A percentile compares a stretch with the other conserved stretches of the same genome.
phyloP scores from a whole-genome alignment of 2,888 invertebrate genomes.

The Agonopterix alstromeriana region DNA sequence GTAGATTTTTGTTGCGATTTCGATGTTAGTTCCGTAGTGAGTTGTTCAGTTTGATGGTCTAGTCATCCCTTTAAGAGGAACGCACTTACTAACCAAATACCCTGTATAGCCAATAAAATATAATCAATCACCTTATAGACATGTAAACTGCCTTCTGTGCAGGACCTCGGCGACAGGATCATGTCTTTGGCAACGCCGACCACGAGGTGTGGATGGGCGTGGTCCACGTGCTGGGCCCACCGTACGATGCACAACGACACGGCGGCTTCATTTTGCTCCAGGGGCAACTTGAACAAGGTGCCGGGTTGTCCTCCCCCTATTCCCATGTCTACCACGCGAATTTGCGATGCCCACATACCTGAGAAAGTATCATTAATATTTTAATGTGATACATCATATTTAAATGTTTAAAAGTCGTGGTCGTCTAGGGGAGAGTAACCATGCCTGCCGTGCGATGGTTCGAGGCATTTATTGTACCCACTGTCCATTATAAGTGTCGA shows the following conservation, averaged over 20 bases:
- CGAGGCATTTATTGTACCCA: too few relatives aligned
- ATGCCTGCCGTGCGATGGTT: too few relatives aligned
- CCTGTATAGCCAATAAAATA: neutral
- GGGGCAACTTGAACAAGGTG: constrained; percentile 85
- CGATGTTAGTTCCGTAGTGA: too few relatives aligned
- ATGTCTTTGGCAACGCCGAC: constrained; percentile 95
- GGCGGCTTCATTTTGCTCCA: constrained; percentile 98
- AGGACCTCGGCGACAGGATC: constrained; percentile 90
- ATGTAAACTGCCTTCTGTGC: constrained; percentile 89
- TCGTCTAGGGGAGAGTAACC: too few relatives aligned
- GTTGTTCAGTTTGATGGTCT: too few relatives aligned
- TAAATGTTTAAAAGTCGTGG: neutral
- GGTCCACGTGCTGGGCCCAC: constrained; percentile 79
- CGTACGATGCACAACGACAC: constrained; percentile 90
- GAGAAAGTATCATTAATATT: constrained; percentile 5
- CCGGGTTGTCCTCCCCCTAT: constrained; percentile 75
- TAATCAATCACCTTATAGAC: constrained; percentile 81
- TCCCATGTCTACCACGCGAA: constrained; percentile 92
- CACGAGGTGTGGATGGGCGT: constrained; percentile 76
- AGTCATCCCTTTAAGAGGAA: neutral
- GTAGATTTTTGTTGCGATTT: too few relatives aligned
- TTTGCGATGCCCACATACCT: constrained; percentile 97
- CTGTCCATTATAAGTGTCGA: too few relatives aligned
- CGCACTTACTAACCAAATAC: too few relatives aligned
- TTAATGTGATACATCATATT: neutral